Percentiles rank a stretch among this genome's conserved stretches.
Conservation (phyloP, 2,888 invertebrate species). For the Elegia similella region DNA sequence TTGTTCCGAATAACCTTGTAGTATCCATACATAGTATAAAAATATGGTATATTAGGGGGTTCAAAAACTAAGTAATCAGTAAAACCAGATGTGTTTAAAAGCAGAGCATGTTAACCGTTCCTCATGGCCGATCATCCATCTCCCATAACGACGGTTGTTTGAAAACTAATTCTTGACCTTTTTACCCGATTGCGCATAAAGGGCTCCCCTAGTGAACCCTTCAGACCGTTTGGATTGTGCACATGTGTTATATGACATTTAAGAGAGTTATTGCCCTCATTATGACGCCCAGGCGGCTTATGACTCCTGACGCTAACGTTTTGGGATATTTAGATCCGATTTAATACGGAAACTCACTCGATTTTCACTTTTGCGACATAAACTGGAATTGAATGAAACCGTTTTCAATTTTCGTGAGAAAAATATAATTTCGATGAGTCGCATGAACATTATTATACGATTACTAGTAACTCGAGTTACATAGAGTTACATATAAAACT, state of each 20-base stretch:
- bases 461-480: no score
- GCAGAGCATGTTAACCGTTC: background rate
- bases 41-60: no score
- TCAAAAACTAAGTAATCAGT: no score
- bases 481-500: no score
- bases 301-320: slow-evolving; percentile 9
- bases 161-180: slow-evolving; percentile 51
- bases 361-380: no score
- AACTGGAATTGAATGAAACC: no score
- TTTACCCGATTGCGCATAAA: slow-evolving; percentile 40
- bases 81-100: background rate
- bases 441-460: no score
- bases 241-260: slow-evolving; percentile 58
- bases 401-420: no score
- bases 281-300: slow-evolving; percentile 35
- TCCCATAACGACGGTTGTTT: slow-evolving; percentile 37
- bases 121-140: slow-evolving; percentile 1
- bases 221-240: slow-evolving; percentile 45
- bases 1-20: no score
- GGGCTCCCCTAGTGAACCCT: slow-evolving; percentile 42
- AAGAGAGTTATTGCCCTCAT: slow-evolving; percentile 54
- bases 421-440: no score
- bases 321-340: slow-evolving; percentile 4
- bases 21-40: no score
- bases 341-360: background rate